Percentiles rank a stretch among this genome's conserved stretches.
Conservation (phyloP, 2,797 vertebrate species). For the Gallinago stenura region DNA sequence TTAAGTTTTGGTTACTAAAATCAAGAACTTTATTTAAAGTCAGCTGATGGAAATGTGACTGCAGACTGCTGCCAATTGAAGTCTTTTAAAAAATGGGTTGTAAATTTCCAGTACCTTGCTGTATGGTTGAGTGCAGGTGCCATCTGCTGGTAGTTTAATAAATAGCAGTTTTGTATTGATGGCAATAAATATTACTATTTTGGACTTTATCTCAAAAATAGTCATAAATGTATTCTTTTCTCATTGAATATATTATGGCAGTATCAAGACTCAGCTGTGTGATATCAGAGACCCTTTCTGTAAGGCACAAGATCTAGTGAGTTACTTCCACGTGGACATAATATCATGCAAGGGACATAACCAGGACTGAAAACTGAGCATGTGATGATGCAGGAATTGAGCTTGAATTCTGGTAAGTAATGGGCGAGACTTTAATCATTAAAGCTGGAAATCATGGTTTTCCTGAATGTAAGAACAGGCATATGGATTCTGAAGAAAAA, state of each 20-base stretch:
- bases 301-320: background rate
- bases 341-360: background rate
- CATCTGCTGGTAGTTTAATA: background rate
- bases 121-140: background rate
- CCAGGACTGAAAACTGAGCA: background rate
- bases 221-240: background rate
- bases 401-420: background rate
- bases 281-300: background rate
- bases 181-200: no score
- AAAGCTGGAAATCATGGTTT: background rate
- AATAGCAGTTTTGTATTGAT: background rate
- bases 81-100: background rate
- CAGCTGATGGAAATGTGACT: background rate
- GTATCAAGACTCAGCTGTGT: background rate
- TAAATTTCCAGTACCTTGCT: no score
- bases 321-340: background rate
- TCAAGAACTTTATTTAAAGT: background rate
- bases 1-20: background rate
- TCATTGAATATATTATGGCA: background rate
- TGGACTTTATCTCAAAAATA: background rate
- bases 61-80: background rate
- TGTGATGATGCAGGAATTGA: background rate
- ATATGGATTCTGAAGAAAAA: background rate
- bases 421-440: background rate
- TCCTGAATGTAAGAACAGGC: background rate